Conservation (phyloP, 2,797 vertebrate genomes). For the Rhadinocentrus ornatus region DNA sequence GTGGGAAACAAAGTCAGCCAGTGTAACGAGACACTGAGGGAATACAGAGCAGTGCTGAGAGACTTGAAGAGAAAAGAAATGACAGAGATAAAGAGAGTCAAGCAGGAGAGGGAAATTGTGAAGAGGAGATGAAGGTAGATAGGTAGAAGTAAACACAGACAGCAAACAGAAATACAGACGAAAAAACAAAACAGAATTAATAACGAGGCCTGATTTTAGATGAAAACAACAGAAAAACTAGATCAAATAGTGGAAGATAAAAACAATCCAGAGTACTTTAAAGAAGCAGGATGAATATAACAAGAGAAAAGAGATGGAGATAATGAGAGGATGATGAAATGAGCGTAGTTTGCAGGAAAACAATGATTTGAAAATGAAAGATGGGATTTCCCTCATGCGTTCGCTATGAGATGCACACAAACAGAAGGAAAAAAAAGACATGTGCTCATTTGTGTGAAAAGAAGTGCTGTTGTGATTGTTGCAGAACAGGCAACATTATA, state of each 20-base stretch:
- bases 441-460: background rate
- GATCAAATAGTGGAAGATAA: background rate
- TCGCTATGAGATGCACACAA: constrained; percentile 7
- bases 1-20: constrained; percentile 72
- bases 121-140: constrained; percentile 23
- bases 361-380: constrained; percentile 40
- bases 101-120: constrained; percentile 24
- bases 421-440: background rate
- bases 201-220: constrained; percentile 9
- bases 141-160: constrained; percentile 14
- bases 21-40: constrained; percentile 71
- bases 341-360: constrained; percentile 31
- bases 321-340: constrained; percentile 47
- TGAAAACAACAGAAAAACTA: constrained; percentile 3
- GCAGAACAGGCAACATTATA: constrained; percentile 9
- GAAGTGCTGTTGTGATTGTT: constrained; percentile 10
- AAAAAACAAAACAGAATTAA: constrained; percentile 17
- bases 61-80: constrained; percentile 49
- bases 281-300: constrained; percentile 5
- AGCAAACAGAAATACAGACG: constrained; percentile 15
- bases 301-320: constrained; percentile 14
- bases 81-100: constrained; percentile 60
- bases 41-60: constrained; percentile 55
- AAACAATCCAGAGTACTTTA: background rate
- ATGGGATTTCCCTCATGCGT: constrained; percentile 41